Base-by-base conservation (phyloP, 2,888 invertebrate species). In the Caenorhabditis zanzibari region DNA sequence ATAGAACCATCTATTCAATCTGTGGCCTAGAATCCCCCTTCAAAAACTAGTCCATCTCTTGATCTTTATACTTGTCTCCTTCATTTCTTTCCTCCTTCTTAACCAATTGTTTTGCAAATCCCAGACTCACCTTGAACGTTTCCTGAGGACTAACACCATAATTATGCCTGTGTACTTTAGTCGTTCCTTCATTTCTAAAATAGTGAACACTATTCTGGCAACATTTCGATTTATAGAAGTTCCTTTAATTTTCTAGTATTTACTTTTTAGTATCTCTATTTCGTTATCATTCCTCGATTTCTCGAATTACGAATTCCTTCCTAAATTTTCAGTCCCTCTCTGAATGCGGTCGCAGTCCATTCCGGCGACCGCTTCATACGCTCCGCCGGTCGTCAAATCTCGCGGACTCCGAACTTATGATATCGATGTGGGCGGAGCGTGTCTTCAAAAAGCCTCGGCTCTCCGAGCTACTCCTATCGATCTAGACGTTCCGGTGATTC, bases 381-480 rank as follows among this genome's bases (percentile, higher is more conserved):
- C 74, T 56, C 75, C 81, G 1, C 75, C 81, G 6, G 74, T 81
- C 12, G 74, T 81, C 56, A 81, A 81, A 69, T 75, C 81, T 12
- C 74, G 71, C 0, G 74, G 73, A 35, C 68, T 77, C 38, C 54
- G 79, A n/a, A 59, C 79, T 16, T 83, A 80, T 66, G 80, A 72
- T 22, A 79, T 79, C 22, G 75, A 83, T 41, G 80, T 80, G 3
- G 74, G 56, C 2, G 79, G 69, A 38, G 38, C 38, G 2, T 38
- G 38, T 38, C 38, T 12, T 12, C 28, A 47, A 32, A 41, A 56
- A 12, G 12, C 10, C 7, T 24, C 59, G 3, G 47, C 72, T n/a
- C 59, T 81, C 6, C 41, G 74, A 26, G 75, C 75, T 10, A 75
- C 81, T 24, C 74, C 74, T 0, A 81, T 81, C 24, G 74, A 74